Conservation (phyloP, 1,140 invertebrate species). For the Drosophila kanapiae region DNA sequence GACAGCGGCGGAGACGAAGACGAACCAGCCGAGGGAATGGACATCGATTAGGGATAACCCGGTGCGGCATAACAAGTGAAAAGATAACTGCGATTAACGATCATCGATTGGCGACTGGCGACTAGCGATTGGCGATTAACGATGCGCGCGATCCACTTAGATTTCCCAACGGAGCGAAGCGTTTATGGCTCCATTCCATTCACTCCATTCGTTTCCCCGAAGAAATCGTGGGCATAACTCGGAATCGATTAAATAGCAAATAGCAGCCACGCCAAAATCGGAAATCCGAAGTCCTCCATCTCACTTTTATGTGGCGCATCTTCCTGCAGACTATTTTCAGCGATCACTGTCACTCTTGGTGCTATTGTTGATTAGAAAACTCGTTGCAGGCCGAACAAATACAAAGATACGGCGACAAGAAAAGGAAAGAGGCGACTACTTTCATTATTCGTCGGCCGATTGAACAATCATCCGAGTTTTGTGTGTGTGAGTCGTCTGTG, state of each 20-base stretch:
- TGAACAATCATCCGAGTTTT: slow-evolving; percentile 53
- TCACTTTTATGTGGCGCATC: not conserved
- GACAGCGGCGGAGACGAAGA: slow-evolving; percentile 11
- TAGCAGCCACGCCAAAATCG: slow-evolving; percentile 21
- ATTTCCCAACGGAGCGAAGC: slow-evolving; percentile 9
- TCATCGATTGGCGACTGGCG: not conserved
- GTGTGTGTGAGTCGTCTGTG: slow-evolving; percentile 1
- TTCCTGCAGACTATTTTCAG: slow-evolving; percentile 21
- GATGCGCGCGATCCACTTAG: slow-evolving; percentile 15
- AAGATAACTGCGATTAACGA: slow-evolving; percentile 37
- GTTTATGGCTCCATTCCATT: not conserved
- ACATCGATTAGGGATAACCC: slow-evolving; percentile 42
- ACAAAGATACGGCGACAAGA: slow-evolving; percentile 3
- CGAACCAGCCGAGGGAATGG: not conserved
- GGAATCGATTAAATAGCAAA: slow-evolving; percentile 12
- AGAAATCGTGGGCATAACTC: slow-evolving; percentile 27
- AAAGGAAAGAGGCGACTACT: slow-evolving; percentile 34
- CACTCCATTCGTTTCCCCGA: slow-evolving; percentile 9
- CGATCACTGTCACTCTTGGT: slow-evolving; percentile 5
- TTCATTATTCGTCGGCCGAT: slow-evolving; percentile 65
- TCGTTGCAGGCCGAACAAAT: slow-evolving; percentile 21
- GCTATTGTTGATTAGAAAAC: slow-evolving; percentile 58
- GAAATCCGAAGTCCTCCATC: not conserved
- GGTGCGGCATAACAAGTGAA: slow-evolving; percentile 37
- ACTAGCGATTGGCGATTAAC: slow-evolving; percentile 4